phyloP scores from a whole-genome alignment of 2,888 invertebrate genomes.

The Incurvaria masculella region DNA sequence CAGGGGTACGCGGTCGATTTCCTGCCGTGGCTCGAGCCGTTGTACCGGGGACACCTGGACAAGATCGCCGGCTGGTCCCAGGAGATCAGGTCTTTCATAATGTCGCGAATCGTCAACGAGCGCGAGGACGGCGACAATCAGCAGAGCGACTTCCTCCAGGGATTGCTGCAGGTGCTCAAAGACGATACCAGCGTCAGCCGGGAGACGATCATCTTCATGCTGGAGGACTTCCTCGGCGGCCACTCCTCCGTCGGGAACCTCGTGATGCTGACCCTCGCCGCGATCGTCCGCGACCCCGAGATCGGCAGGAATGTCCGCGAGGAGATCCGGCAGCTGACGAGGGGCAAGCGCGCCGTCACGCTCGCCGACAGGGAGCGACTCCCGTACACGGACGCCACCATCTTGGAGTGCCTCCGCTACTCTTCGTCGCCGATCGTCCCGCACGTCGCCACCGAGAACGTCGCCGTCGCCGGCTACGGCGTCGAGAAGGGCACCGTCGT shows the following conservation, averaged over 20 bases:
- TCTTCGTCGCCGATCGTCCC: conserved; percentile 89
- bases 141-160: conserved; percentile 78
- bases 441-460: conserved; percentile 78
- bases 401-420: conserved; percentile 74
- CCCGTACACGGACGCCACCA: conserved; percentile 79
- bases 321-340: conserved; percentile 64
- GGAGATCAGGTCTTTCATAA: conserved; percentile 69
- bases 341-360: conserved; percentile 54
- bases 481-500: conserved; percentile 76
- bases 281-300: conserved; percentile 63
- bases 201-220: conserved; percentile 75
- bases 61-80: conserved; percentile 67
- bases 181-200: conserved; percentile 67
- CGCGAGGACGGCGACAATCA: conserved; percentile 58
- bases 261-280: conserved; percentile 71
- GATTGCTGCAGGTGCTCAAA: conserved; percentile 65
- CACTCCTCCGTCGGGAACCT: conserved; percentile 86
- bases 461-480: conserved; percentile 66
- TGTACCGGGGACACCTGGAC: conserved; percentile 66
- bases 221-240: conserved; percentile 86
- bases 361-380: conserved; percentile 64
- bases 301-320: conserved; percentile 62
- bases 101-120: conserved; percentile 65
- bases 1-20: conserved; percentile 87
- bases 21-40: conserved; percentile 74